These are phyloP conservation scores for Bostrychus sinensis DNA, from an alignment of 2,113 vertebrate species.

Conservation along the genomic window DNA sequence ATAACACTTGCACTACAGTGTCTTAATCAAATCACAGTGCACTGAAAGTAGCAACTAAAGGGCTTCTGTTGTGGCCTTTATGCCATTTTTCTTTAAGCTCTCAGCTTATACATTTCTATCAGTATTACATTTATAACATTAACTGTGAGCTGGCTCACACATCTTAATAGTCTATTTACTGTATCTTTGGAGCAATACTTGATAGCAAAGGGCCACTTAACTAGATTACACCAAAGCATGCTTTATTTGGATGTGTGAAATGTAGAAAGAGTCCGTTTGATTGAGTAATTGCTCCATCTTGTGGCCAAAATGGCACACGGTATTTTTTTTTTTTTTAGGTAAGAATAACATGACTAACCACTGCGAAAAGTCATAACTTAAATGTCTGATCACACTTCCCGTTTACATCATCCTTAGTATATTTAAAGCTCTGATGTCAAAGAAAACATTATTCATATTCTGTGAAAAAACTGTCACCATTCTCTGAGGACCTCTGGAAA, in stretches of 20 bases:
- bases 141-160: slow-evolving; percentile 63
- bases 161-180: slow-evolving; percentile 14
- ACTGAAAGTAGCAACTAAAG: slow-evolving; percentile 31
- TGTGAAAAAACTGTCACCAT: too few relatives aligned
- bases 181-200: slow-evolving; percentile 17
- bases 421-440: too few relatives aligned
- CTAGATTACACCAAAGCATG: slow-evolving; percentile 16
- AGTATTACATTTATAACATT: slow-evolving; percentile 12
- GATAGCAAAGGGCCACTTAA: slow-evolving; percentile 18
- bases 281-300: slow-evolving; percentile 44
- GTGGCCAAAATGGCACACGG: slow-evolving; percentile 24
- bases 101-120: slow-evolving; percentile 24
- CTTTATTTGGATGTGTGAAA: slow-evolving; percentile 25
- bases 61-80: slow-evolving; percentile 42
- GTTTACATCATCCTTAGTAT: not conserved
- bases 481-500: slow-evolving; percentile 6
- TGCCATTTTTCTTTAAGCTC: slow-evolving; percentile 10
- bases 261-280: not conserved
- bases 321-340: not conserved
- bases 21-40: slow-evolving; percentile 43
- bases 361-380: too few relatives aligned
- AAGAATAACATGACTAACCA: not conserved
- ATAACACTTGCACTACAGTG: slow-evolving; percentile 34
- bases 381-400: not conserved
- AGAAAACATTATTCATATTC: too few relatives aligned